A percentile compares a stretch with the other conserved stretches of the same genome.
These are phyloP conservation scores for Gastrophysa polygoni DNA, from an alignment of 2,888 invertebrate species.

Conservation along the genomic window DNA sequence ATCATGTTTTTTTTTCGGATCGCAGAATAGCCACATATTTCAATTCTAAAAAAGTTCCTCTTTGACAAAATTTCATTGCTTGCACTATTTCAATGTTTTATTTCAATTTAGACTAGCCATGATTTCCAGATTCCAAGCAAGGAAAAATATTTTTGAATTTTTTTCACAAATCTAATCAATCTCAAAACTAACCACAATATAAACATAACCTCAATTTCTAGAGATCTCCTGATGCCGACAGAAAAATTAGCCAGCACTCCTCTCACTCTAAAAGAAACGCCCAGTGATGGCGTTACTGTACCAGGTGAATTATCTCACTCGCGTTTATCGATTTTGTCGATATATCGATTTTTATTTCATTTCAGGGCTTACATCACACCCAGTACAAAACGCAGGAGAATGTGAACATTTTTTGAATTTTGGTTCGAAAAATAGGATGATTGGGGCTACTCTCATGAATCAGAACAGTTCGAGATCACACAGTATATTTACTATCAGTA, in stretches of 20 bases:
- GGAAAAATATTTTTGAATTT: neutral
- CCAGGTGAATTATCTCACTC: constrained; percentile 49
- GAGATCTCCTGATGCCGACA: constrained; percentile 53
- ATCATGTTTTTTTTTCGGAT: too few species aligned
- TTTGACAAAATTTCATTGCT: too few species aligned
- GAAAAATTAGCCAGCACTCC: constrained; percentile 46
- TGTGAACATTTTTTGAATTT: constrained; percentile 76
- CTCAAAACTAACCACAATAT: neutral
- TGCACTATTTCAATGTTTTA: too few species aligned
- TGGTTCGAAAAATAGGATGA: constrained; percentile 81
- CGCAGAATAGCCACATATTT: too few species aligned
- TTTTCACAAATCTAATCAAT: neutral
- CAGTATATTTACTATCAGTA: constrained; percentile 83
- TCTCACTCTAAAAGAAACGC: constrained; percentile 61
- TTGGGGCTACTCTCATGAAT: constrained; percentile 89
- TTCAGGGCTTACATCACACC: constrained; percentile 71
- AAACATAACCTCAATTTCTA: constrained; percentile 31
- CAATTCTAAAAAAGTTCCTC: too few species aligned
- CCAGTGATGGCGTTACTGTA: constrained; percentile 61
- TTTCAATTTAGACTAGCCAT: too few species aligned
- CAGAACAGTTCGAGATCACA: constrained; percentile 85
- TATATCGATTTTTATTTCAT: constrained; percentile 1
- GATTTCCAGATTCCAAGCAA: too few species aligned
- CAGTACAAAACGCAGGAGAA: constrained; percentile 78
- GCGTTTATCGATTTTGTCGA: neutral